These are phyloP conservation scores for Falco columbarius DNA, from an alignment of 2,797 vertebrate genomes.

Conservation along the genomic window DNA sequence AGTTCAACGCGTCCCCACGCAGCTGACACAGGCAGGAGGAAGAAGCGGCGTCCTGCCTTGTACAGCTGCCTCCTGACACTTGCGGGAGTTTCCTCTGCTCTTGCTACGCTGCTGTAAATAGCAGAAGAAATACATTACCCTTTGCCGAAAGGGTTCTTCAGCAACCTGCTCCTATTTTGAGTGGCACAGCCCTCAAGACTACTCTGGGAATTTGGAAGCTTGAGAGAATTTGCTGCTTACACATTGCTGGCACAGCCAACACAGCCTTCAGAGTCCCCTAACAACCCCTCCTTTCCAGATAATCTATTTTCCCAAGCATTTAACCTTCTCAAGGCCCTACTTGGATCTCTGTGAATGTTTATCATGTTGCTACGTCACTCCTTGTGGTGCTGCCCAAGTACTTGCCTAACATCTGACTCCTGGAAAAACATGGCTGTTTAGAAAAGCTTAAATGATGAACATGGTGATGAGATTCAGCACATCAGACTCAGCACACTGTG, in stretches of 20 bases:
- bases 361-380: constrained; percentile 68
- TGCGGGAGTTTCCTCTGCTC: not conserved
- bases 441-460: constrained; percentile 44
- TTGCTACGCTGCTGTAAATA: not conserved
- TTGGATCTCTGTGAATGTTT: constrained; percentile 68
- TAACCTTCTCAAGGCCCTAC: constrained; percentile 15
- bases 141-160: not conserved
- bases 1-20: not conserved
- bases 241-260: not conserved
- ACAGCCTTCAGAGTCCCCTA: constrained; percentile 5
- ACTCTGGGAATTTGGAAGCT: constrained; percentile 4
- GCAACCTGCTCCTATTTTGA: constrained; percentile 18
- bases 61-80: not conserved
- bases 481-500: not conserved
- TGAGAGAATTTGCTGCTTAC: not conserved
- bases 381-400: not conserved
- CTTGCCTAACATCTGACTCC: constrained; percentile 52
- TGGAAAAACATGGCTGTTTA: constrained; percentile 54
- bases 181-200: not conserved
- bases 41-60: not conserved
- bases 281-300: constrained; percentile 42
- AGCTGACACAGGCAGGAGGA: not conserved
- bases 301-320: constrained; percentile 28
- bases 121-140: not conserved
- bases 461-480: not conserved